These are phyloP conservation scores for Eubucco bourcierii DNA, from an alignment of 2,113 vertebrate species.

Conservation along the genomic window DNA sequence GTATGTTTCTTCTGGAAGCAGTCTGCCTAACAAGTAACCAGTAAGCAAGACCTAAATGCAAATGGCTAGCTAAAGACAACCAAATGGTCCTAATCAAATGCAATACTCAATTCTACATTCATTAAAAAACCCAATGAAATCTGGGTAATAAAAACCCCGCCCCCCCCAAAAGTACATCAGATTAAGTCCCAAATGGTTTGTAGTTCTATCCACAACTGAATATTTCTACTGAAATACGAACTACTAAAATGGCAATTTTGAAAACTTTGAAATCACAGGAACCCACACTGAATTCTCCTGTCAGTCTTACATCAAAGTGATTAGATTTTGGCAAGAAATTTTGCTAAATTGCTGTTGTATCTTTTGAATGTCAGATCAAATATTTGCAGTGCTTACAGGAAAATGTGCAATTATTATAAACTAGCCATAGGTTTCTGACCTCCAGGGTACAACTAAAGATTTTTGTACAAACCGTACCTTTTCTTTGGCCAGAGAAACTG, in stretches of 20 bases:
- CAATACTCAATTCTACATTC: not conserved
- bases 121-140: not conserved
- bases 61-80: not conserved
- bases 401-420: slow-evolving; percentile 19
- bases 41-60: not conserved
- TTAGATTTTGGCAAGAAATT: not conserved
- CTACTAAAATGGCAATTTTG: not conserved
- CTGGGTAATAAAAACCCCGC: not conserved
- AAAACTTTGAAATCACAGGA: slow-evolving; percentile 6
- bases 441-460: not conserved
- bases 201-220: not conserved
- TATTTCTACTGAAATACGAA: not conserved
- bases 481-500: not conserved
- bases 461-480: not conserved
- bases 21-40: not conserved
- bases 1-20: not conserved
- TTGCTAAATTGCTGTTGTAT: not conserved
- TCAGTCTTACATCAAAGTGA: not conserved
- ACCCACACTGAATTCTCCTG: not conserved
- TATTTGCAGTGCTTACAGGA: not conserved
- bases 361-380: slow-evolving; percentile 4
- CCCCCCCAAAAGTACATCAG: not conserved
- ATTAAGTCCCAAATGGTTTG: not conserved
- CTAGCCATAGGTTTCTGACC: not conserved
- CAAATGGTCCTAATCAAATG: slow-evolving; percentile 1